Percentiles rank a stretch among this genome's conserved stretches.
phyloP scores from a whole-genome alignment of 2,888 invertebrate species.

The Napeogenes inachia region DNA sequence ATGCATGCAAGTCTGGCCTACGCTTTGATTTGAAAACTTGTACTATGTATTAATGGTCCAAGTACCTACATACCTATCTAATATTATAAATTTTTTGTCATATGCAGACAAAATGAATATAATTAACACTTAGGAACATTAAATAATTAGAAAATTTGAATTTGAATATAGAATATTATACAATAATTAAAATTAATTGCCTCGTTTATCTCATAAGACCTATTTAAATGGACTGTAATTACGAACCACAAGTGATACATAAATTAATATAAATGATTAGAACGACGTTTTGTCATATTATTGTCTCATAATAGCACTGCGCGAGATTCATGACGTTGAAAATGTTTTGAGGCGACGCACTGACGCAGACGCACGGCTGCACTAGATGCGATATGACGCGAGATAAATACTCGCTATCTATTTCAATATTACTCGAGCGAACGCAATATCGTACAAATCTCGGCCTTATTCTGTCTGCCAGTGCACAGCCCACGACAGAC shows the following conservation, averaged over 20 bases:
- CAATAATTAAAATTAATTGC: not conserved
- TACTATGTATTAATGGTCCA: no score
- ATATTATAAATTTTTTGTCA: no score
- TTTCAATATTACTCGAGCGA: constrained; percentile 68
- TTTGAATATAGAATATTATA: constrained; percentile 1
- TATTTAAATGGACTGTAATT: not conserved
- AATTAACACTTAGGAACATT: no score
- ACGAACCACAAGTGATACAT: not conserved
- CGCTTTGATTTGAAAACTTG: constrained; percentile 25
- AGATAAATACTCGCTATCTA: constrained; percentile 69
- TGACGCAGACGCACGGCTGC: constrained; percentile 55
- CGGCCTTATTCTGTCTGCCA: constrained; percentile 63
- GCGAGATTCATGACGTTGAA: constrained; percentile 41
- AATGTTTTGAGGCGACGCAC: constrained; percentile 55
- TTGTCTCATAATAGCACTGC: constrained; percentile 34
- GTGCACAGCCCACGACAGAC: constrained; percentile 54
- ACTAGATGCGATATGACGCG: constrained; percentile 67
- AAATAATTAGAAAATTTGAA: no score
- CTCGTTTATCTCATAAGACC: not conserved
- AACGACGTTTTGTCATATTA: constrained; percentile 26
- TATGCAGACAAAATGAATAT: no score
- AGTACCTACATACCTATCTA: no score
- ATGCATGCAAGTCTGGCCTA: constrained; percentile 21
- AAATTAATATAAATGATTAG: constrained; percentile 8
- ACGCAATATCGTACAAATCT: constrained; percentile 68